These are phyloP conservation scores for Epinephelus malabaricus DNA, from an alignment of 2,797 vertebrate genomes.

Conservation along the genomic window DNA sequence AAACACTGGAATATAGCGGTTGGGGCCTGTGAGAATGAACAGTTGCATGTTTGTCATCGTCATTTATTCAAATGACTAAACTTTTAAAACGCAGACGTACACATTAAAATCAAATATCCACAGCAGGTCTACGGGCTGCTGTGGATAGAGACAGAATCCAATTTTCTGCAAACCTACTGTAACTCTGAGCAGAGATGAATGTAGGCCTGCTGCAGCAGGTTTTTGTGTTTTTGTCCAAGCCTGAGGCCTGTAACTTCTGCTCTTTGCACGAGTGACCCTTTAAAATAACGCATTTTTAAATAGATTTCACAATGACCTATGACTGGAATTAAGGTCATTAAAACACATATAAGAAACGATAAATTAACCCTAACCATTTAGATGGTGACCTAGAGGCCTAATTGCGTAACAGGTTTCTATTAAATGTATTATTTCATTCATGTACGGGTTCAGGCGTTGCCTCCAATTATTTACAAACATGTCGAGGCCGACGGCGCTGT, in stretches of 20 bases:
- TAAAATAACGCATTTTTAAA: not conserved
- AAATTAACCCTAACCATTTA: not conserved
- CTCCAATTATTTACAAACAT: not conserved
- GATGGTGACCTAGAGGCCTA: not conserved
- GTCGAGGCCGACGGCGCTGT: not conserved
- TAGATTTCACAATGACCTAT: not conserved
- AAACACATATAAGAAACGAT: not conserved
- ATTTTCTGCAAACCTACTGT: no score
- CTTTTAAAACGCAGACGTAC: not conserved
- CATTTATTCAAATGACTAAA: no score
- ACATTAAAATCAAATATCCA: not conserved
- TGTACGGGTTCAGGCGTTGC: no score
- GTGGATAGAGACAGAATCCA: rapidly evolving
- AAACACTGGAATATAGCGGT: not conserved
- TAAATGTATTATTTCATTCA: not conserved
- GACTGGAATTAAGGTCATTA: not conserved
- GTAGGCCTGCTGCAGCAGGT: not conserved
- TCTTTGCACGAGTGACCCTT: not conserved
- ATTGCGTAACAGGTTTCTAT: not conserved
- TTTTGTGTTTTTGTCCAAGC: not conserved
- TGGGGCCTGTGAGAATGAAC: not conserved
- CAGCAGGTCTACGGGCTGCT: not conserved
- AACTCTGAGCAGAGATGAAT: not conserved
- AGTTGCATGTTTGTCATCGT: not conserved
- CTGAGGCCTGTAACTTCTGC: conserved; percentile 2